Percentiles rank a stretch among this genome's conserved stretches.
Evolutionary conservation across 2,797 vertebrate genomes (phyloP).

Genomic region (Galagoides demidoff): DNA sequence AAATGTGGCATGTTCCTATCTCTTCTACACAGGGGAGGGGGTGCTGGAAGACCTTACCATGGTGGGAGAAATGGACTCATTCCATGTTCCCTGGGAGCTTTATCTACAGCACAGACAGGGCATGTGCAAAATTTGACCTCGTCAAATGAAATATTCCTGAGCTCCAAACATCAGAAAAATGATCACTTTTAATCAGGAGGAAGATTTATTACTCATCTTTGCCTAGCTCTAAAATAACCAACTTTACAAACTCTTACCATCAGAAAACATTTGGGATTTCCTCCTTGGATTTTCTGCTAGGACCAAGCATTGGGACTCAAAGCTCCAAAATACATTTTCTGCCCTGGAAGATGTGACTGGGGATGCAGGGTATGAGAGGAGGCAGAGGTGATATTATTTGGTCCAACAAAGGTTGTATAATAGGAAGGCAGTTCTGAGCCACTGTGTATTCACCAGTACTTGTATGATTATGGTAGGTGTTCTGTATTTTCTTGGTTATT

Average conservation of each 20-base stretch:
- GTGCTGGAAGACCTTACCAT: background rate
- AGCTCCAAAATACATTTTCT: background rate
- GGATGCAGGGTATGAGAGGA: background rate
- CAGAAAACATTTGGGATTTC: background rate
- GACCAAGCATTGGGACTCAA: background rate
- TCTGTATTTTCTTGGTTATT: background rate
- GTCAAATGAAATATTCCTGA: background rate
- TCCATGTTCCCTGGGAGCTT: background rate
- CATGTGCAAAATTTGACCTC: background rate
- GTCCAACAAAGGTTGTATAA: background rate
- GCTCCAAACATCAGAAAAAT: background rate
- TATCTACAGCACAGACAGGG: background rate
- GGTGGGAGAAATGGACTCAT: background rate
- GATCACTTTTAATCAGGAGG: background rate
- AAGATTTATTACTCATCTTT: background rate
- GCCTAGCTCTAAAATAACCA: constrained; percentile 21
- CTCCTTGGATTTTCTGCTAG: background rate
- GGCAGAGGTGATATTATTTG: background rate
- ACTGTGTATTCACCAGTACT: background rate
- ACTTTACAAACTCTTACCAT: background rate
- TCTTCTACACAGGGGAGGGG: background rate
- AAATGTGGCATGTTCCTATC: background rate
- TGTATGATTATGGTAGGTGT: background rate
- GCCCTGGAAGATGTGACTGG: background rate
- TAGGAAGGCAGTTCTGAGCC: background rate